Evolutionary conservation across 1,140 invertebrate genomes (phyloP).

Genomic region (Uloborus diversus): DNA sequence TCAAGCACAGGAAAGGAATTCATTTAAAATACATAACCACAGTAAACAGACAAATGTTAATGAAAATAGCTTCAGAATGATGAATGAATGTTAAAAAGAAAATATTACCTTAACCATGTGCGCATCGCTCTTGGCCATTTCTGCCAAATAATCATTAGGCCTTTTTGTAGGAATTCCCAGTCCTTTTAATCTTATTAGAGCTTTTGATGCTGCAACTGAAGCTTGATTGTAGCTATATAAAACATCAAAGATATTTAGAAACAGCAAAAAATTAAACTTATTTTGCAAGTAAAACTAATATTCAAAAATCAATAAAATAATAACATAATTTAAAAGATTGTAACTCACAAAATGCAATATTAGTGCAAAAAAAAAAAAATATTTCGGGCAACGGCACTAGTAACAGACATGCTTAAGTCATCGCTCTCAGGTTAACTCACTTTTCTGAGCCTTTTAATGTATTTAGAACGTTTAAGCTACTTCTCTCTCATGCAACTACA

Average conservation of each 20-base stretch:
- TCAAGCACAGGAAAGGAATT: not conserved
- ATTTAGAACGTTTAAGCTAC: too few species aligned
- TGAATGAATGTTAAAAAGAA: not conserved
- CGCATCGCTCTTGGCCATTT: conserved; percentile 97
- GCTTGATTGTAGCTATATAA: conserved; percentile 81
- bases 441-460: too few species aligned
- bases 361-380: not conserved
- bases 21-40: not conserved
- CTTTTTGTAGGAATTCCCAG: conserved; percentile 80
- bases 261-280: too few species aligned
- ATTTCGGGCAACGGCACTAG: too few species aligned
- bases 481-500: too few species aligned
- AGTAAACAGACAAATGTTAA: not conserved
- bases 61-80: not conserved
- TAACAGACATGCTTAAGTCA: too few species aligned
- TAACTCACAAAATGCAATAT: too few species aligned
- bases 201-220: conserved; percentile 83
- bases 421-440: too few species aligned
- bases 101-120: conserved; percentile 93
- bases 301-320: too few species aligned
- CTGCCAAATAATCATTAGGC: conserved; percentile 97
- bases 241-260: conserved; percentile 7
- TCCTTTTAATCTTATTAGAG: conserved; percentile 77
- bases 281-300: too few species aligned
- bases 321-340: too few species aligned